Percentiles rank a stretch among this genome's conserved stretches.
phyloP scores from a whole-genome alignment of 1,140 invertebrate genomes.

The Archivesica marissinica region DNA sequence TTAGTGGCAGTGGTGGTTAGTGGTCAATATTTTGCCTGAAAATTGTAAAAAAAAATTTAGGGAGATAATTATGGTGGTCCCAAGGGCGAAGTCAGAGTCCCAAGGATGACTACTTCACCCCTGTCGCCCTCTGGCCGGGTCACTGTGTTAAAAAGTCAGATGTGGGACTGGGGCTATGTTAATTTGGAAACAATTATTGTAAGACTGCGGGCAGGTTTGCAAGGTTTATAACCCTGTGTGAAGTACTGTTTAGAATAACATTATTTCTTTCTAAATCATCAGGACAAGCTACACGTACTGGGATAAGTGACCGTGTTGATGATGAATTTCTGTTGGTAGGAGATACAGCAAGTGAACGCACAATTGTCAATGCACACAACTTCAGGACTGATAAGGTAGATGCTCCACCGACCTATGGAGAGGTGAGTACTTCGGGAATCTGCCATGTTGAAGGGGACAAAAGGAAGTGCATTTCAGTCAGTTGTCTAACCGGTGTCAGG shows the following conservation, averaged over 20 bases:
- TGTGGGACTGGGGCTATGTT: background rate
- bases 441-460: no score
- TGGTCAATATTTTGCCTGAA: no score
- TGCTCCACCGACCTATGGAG: slow-evolving; percentile 23
- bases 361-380: background rate
- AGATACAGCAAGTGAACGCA: slow-evolving; percentile 28
- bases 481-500: no score
- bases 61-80: no score
- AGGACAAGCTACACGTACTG: background rate
- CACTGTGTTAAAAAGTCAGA: background rate
- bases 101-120: no score
- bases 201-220: background rate
- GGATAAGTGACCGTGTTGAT: slow-evolving; percentile 14
- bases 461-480: no score
- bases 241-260: background rate
- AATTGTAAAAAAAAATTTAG: no score
- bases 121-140: background rate
- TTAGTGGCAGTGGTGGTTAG: no score
- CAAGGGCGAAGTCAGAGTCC: no score
- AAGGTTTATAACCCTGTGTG: background rate
- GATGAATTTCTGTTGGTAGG: slow-evolving; percentile 49
- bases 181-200: background rate
- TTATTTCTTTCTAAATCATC: background rate
- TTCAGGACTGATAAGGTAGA: background rate
- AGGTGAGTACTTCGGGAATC: background rate